Evolutionary conservation across 2,888 invertebrate genomes (phyloP), one percentile per base, ranked within the genome.

Genomic region (Idaea straminata): DNA sequence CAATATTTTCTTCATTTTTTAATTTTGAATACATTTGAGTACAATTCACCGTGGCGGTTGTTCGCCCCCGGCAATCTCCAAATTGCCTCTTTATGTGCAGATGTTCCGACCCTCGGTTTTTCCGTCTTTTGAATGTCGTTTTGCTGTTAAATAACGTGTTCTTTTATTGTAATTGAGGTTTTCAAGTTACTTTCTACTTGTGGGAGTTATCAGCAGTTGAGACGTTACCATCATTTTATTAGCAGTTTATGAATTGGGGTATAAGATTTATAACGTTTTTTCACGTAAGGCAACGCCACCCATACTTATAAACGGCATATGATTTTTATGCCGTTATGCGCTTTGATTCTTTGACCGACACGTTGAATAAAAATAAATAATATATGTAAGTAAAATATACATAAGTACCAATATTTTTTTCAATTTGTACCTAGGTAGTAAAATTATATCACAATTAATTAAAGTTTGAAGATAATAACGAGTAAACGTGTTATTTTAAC

Each of bases 21-120:
- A 88, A 91, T 89, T 91, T 91, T 90, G 91, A 90, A 91, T 92
- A 92, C 91, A 89, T 92, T 90, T 84, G 86, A 91, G 87, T 85
- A 91, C 89, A 91, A 91, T 91, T 89, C 90, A 85, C 85, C 83
- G 86, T 85, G 87, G 86, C 85, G 85, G 91, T 83, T 82, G 89
- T 84, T 81, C 89, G 91, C 91, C 92, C 89, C 87, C 87, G 91
- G 92, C 92, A 92, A 92, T 92, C 88, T 91, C 87, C 91, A 92
- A 92, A 92, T 92, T 92, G 92, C 92, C 92, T 92, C 91, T 92
- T 92, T 92, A 91, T 92, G 91, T 91, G 89, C 91, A 91, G 92
- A 92, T 91, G 91, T 90, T 89, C 88, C 92, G 84, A 89, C 90
- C 91, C 91, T 88, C 91, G 89, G 88, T 87, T 90, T 89, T 92